These are phyloP conservation scores for Ladona fulva DNA, from an alignment of 1,140 invertebrate species.

Conservation along the genomic window DNA sequence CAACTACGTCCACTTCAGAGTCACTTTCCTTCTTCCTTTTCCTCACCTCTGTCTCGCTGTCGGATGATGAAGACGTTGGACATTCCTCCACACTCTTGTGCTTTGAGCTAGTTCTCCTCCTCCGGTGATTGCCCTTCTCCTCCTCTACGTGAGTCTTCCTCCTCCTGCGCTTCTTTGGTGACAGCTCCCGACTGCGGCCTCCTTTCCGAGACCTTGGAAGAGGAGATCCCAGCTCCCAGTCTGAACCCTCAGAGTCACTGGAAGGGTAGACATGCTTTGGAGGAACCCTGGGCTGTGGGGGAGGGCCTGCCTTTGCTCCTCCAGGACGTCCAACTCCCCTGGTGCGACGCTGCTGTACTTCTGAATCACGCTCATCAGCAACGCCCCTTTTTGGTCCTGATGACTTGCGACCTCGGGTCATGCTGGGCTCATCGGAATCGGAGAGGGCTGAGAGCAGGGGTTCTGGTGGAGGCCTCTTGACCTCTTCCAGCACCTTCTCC, in stretches of 20 bases:
- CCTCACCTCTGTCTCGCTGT: background rate
- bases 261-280: constrained; percentile 30
- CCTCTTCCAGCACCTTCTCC: constrained; percentile 35
- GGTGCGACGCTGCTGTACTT: constrained; percentile 15
- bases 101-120: constrained; percentile 5
- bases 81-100: background rate
- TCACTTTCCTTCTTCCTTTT: background rate
- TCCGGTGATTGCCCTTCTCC: constrained; percentile 9
- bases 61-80: background rate
- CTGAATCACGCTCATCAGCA: background rate
- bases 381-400: constrained; percentile 27
- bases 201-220: background rate
- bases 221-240: background rate
- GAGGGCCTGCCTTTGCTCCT: background rate
- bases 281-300: constrained; percentile 28
- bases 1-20: constrained; percentile 15
- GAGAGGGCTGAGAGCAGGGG: constrained; percentile 30
- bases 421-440: constrained; percentile 35
- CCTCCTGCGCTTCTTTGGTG: background rate
- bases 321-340: constrained; percentile 33
- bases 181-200: background rate
- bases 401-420: constrained; percentile 31
- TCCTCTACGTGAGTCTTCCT: background rate
- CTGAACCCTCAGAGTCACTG: background rate
- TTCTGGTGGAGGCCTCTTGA: constrained; percentile 32